Evolutionary conservation across 2,113 vertebrate genomes (phyloP), one percentile per base, ranked within the genome.

Genomic region (Podarcis raffonei): DNA sequence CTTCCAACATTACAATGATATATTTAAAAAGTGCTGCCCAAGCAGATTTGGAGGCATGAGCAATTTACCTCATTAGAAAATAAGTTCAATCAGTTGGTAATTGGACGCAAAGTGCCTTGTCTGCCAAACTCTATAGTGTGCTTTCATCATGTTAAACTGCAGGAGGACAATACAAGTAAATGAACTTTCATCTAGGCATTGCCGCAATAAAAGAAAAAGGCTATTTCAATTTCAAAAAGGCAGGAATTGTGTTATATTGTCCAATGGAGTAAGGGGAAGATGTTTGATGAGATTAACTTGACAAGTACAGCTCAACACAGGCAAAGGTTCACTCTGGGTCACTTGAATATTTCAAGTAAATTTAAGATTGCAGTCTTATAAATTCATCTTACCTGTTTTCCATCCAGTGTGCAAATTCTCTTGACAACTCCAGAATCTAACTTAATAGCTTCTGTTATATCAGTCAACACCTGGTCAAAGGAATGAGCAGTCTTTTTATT

Each of bases 401-500:
- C 99, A 39, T 99, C 98, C 95, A 99, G 94, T 0, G 99, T 99
- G 94, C 98, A 99, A 82, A 99, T 97, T 93, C 98, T 98, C 96
- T 98, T 99, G 90, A 99, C 98, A 72, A 98, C 97, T 12, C 99
- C 99, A 0, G 98, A 99, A 96, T 99, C 99, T 95, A 99, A 94
- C 93, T 99, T 99, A 97, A 99, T 98, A 86, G 99, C 98, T 62
- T 99, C 98, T 0, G 99, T 99, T 97, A 99, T 99, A 93, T 99
- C 99, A 0, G 98, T 99, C 93, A 99, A 96, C 92, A 99, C 99
- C 94, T 99, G 99, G 16, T 99, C 99, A 0, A 99, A 99, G 92
- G 98, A 99, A 96, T 99, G 99, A 1, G 98, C 99, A 0, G 99
- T 99, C 97, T 99, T 99, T 96, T 99, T 99, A 89, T 99, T 99